phyloP scores from a whole-genome alignment of 2,888 invertebrate genomes.

The Pecten maximus region DNA sequence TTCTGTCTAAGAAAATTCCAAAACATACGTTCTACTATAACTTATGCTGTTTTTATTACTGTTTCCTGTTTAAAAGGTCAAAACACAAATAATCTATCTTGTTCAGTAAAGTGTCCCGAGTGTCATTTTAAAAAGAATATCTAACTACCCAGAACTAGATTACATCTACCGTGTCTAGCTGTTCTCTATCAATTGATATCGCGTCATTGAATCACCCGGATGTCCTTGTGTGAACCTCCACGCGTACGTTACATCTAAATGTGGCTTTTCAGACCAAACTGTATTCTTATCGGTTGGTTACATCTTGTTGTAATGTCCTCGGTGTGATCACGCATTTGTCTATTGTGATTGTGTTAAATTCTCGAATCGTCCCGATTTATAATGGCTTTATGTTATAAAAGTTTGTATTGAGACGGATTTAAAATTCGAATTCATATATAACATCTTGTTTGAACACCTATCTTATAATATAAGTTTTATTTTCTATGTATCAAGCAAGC shows the following conservation, averaged over 20 bases:
- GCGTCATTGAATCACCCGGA: background rate
- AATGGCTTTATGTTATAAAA: too few relatives aligned
- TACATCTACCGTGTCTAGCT: background rate
- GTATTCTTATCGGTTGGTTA: background rate
- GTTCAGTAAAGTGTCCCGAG: background rate
- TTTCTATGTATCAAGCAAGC: too few relatives aligned
- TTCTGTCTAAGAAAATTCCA: too few relatives aligned
- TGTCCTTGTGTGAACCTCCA: background rate
- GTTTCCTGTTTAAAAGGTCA: background rate
- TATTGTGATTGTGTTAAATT: too few relatives aligned
- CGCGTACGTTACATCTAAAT: background rate
- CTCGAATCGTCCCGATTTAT: background rate
- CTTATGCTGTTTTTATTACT: too few relatives aligned
- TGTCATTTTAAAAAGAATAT: background rate
- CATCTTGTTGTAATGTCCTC: background rate
- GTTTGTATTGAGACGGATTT: too few relatives aligned
- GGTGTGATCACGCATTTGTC: background rate
- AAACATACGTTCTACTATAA: too few relatives aligned
- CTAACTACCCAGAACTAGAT: background rate
- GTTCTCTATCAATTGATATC: background rate
- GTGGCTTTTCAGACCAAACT: background rate
- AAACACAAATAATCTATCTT: background rate
- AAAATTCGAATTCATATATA: too few relatives aligned
- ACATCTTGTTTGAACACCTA: too few relatives aligned
- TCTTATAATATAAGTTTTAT: too few relatives aligned